A percentile compares a stretch with the other conserved stretches of the same genome.
These are phyloP conservation scores for Spodoptera litura DNA, from an alignment of 1,140 invertebrate genomes.

Conservation along the genomic window DNA sequence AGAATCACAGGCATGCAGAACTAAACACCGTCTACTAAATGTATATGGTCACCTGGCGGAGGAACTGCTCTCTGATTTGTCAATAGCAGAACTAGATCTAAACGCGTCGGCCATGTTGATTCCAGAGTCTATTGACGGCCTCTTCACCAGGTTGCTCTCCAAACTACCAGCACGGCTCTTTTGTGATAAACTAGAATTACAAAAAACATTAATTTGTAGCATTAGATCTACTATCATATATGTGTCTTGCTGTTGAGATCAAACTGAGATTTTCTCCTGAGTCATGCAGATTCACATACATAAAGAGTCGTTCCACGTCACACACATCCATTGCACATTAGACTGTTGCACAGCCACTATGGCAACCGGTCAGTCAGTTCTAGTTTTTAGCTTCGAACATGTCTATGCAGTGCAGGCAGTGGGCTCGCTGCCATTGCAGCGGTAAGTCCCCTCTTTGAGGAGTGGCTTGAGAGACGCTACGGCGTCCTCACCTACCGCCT, in stretches of 20 bases:
- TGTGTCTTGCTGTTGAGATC: neutral
- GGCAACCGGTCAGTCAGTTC: no score
- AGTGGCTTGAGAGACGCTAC: no score
- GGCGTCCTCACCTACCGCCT: no score
- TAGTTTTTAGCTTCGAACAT: no score
- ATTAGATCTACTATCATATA: neutral
- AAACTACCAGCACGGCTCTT: constrained; percentile 75
- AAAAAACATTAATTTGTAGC: neutral
- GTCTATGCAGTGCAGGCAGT: no score
- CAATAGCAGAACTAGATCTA: constrained; percentile 75
- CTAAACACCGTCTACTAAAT: neutral
- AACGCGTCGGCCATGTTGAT: constrained; percentile 90
- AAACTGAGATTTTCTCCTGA: neutral
- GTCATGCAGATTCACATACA: neutral
- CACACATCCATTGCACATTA: no score
- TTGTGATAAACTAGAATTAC: constrained; percentile 76
- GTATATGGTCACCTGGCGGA: constrained; percentile 64
- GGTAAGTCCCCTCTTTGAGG: no score
- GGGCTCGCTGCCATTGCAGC: no score
- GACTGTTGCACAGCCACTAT: no score
- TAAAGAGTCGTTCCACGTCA: no score
- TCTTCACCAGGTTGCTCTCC: constrained; percentile 88
- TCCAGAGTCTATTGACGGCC: constrained; percentile 94
- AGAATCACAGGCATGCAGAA: constrained; percentile 20
- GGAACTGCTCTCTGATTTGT: constrained; percentile 69